Conservation (phyloP, 2,797 vertebrate genomes). For the Antrozous pallidus region DNA sequence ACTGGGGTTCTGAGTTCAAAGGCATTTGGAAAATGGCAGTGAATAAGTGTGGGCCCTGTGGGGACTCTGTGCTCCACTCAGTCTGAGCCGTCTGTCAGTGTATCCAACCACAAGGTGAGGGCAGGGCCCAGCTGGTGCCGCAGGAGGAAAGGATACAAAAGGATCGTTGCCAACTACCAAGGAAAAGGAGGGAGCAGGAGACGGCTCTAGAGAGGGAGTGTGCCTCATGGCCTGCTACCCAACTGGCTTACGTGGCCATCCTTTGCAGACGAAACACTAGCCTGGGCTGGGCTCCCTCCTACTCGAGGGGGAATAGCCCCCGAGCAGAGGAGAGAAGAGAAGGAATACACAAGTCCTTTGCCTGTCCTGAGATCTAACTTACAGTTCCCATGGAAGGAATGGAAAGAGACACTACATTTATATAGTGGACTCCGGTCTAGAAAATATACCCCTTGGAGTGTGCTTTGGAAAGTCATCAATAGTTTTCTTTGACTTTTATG, state of each 20-base stretch:
- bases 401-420: not conserved
- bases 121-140: not conserved
- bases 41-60: not conserved
- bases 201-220: not conserved
- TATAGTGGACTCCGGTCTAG: not conserved
- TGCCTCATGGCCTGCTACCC: not conserved
- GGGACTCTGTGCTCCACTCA: not conserved
- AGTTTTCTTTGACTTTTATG: conserved; percentile 13
- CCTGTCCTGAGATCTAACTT: not conserved
- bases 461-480: not conserved
- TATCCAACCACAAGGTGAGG: not conserved
- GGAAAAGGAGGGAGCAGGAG: not conserved
- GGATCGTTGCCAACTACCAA: not conserved
- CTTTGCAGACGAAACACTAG: not conserved
- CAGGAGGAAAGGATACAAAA: not conserved
- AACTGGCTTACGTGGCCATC: not conserved
- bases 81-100: not conserved
- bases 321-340: not conserved
- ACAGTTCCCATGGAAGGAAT: not conserved
- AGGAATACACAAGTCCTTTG: not conserved
- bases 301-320: not conserved
- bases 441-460: not conserved
- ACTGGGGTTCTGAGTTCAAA: not conserved
- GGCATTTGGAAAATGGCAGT: not conserved
- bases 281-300: not conserved